Conservation (phyloP, 2,888 invertebrate species). For the Amiota mariae region DNA sequence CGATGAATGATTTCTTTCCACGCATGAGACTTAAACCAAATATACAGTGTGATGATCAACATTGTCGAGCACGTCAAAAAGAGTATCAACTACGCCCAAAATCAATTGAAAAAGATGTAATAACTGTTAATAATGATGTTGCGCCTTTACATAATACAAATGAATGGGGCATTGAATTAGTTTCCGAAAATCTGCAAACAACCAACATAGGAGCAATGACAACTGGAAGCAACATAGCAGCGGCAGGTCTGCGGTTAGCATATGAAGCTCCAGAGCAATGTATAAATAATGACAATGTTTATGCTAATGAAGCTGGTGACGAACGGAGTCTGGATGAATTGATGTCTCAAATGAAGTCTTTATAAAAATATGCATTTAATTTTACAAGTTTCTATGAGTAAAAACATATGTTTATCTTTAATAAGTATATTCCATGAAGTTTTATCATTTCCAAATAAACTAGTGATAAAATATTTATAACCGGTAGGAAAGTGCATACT, state of each 20-base stretch:
- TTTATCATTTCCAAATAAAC: too few relatives aligned
- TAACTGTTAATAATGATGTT: conserved; percentile 73
- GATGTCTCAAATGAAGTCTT: conserved; percentile 92
- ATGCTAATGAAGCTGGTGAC: conserved; percentile 44
- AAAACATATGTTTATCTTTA: too few relatives aligned
- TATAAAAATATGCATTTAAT: conserved; percentile 63
- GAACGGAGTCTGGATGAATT: conserved; percentile 85
- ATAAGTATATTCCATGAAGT: too few relatives aligned
- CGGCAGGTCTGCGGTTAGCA: conserved; percentile 77
- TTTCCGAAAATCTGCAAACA: conserved; percentile 71
- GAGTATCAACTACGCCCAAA: conserved; percentile 78
- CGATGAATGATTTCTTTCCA: conserved; percentile 96
- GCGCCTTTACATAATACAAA: conserved; percentile 89
- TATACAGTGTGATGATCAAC: conserved; percentile 87
- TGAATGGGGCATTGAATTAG: conserved; percentile 91
- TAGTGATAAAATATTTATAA: too few relatives aligned
- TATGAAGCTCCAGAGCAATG: conserved; percentile 79
- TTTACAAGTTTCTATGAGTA: too few relatives aligned
- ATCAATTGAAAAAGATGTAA: conserved; percentile 60
- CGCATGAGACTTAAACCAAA: conserved; percentile 95
- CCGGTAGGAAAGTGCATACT: too few relatives aligned
- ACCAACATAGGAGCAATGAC: not conserved
- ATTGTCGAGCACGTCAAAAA: conserved; percentile 82
- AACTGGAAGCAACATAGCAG: conserved; percentile 39
- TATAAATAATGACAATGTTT: conserved; percentile 70